Conservation (phyloP, 2,888 invertebrate species). For the Zonitis immaculata region DNA sequence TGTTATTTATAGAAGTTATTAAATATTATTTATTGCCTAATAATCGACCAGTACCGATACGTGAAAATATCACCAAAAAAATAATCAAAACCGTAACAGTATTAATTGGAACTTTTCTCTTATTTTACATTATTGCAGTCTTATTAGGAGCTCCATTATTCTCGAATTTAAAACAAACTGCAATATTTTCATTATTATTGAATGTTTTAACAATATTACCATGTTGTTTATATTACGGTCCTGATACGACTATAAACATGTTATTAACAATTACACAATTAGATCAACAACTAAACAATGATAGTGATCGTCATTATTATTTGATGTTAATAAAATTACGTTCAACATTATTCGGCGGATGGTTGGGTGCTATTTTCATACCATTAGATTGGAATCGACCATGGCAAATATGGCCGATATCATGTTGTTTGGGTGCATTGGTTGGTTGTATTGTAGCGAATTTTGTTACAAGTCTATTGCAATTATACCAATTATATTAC, state of each 20-base stretch:
- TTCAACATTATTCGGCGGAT: slow-evolving; percentile 67
- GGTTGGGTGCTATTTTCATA: slow-evolving; percentile 80
- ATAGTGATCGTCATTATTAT: slow-evolving; percentile 54
- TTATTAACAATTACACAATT: slow-evolving; percentile 53
- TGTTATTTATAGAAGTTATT: slow-evolving; percentile 1
- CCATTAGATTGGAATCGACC: slow-evolving; percentile 89
- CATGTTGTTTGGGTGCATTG: slow-evolving; percentile 65
- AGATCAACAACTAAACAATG: slow-evolving; percentile 45
- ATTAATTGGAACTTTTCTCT: slow-evolving; percentile 48
- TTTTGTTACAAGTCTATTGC: slow-evolving; percentile 7
- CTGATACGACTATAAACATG: slow-evolving; percentile 54
- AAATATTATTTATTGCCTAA: not conserved
- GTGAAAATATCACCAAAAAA: slow-evolving; percentile 11
- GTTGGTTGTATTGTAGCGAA: slow-evolving; percentile 53
- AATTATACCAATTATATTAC: not conserved
- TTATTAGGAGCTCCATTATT: slow-evolving; percentile 65
- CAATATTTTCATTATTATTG: slow-evolving; percentile 60
- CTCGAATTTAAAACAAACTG: slow-evolving; percentile 61
- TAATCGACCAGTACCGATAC: not conserved
- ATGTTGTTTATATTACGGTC: slow-evolving; percentile 57
- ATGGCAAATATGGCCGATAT: slow-evolving; percentile 81
- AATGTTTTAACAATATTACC: slow-evolving; percentile 61
- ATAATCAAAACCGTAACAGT: slow-evolving; percentile 51
- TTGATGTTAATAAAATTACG: slow-evolving; percentile 54
- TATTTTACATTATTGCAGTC: slow-evolving; percentile 59